Conservation (phyloP, 2,113 vertebrate genomes). For the Hippoglossus stenolepis region DNA sequence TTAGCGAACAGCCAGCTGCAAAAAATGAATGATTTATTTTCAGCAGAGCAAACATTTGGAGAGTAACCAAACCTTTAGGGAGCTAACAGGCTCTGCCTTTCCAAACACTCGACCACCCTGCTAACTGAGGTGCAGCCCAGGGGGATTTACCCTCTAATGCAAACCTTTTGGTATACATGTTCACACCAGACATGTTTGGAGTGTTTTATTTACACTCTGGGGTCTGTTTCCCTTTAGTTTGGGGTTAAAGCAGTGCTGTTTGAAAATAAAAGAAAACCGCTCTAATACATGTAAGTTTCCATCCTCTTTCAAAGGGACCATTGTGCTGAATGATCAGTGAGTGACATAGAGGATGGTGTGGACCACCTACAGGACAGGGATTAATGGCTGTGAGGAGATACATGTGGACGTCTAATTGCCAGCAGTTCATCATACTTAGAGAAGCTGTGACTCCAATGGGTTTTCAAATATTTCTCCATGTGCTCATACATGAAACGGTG, state of each 20-base stretch:
- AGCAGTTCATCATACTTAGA: not conserved
- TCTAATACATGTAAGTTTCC: constrained; percentile 8
- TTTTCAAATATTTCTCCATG: not conserved
- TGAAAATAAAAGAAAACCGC: constrained; percentile 18
- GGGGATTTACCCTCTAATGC: constrained; percentile 26
- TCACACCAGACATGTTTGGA: constrained; percentile 43
- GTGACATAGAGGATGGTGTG: not conserved
- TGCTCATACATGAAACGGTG: no score
- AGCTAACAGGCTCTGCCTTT: constrained; percentile 16
- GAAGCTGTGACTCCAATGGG: not conserved
- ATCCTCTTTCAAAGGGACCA: constrained; percentile 1
- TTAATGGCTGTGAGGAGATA: constrained; percentile 9
- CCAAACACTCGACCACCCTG: constrained; percentile 47
- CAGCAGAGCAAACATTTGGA: constrained; percentile 49
- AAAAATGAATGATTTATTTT: not conserved
- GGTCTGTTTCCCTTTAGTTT: constrained; percentile 27
- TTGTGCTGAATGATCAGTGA: not conserved
- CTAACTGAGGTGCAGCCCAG: not conserved
- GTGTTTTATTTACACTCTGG: constrained; percentile 40
- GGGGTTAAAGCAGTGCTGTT: constrained; percentile 10
- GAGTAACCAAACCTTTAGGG: constrained; percentile 31
- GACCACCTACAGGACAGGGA: constrained; percentile 22
- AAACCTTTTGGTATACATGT: constrained; percentile 29
- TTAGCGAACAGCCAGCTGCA: not conserved
- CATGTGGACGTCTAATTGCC: not conserved